Evolutionary conservation across 2,888 invertebrate species (phyloP), one percentile per base, ranked within the genome.

Genomic region (Dastarcus helophoroides): DNA sequence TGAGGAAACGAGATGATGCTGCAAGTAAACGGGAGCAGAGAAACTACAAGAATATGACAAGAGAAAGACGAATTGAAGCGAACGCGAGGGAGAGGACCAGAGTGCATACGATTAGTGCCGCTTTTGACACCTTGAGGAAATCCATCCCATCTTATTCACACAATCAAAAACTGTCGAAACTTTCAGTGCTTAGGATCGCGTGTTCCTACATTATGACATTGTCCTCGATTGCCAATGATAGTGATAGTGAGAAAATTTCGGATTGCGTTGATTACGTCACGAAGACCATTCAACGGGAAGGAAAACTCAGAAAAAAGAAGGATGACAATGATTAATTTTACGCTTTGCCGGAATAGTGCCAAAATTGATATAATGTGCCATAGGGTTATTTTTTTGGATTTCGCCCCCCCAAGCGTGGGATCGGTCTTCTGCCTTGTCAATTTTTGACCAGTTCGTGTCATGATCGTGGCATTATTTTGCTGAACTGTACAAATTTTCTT

Each of bases 11-110:
- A 31, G 23, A 26, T 22, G 10, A 30, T 26, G 19, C 7, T 16
- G 4, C 13, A n/a, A 33, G 38, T 14, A 39, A 47, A 17, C 39
- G 48, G 13, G 78, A 83, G 40, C 84, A 86, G 51, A 68, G 88
- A 40, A 91, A 91, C 57, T 93, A 93, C 62, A 93, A 93, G 55
- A 93, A 90, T 57, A 91, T 93, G 90, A 93, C 88, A 0, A 69
- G 89, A 11, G 91, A 91, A 56, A 65, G 93, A 43, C 68, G 93
- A 41, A 88, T 93, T 52, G 93, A 94, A 56, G 93, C 93, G 0
- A 94, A 94, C 54, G 93, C 93, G 0, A 68, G 93, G 3, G 93
- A 94, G 56, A 64, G 93, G 35, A 89, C 91, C 4, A 68, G 93
- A 29, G 93, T 94, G 1, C 93, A 94, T 58, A 93, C 93, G 1